Base-by-base conservation (phyloP, 2,888 invertebrate genomes). In the Meiosimyza decipiens region DNA sequence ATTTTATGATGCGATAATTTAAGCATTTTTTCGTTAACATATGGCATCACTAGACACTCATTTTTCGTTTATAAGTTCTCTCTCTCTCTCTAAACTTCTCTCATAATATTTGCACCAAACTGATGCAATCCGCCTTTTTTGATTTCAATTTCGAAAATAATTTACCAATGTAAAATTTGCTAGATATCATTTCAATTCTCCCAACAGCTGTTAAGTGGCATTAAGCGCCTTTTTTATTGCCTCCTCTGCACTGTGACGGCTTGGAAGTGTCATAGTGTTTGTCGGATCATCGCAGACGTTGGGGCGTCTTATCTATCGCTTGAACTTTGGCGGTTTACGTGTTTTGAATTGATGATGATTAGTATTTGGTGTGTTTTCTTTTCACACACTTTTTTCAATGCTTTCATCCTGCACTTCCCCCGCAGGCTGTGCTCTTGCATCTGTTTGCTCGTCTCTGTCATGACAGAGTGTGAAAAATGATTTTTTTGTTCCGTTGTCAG, bases 301-400 rank as follows among this genome's bases (percentile, higher is more conserved):
- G n/a, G 28, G 66, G 40, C 52, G 54, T 66, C 66, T 66, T 54
- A 54, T 40, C 52, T 40, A 22, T 15, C 12, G 11, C 40, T 33
- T 40, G 52, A 40, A 52, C 40, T 66, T 66, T 54, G 16, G 51
- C 54, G 18, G 40, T 54, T 52, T 66, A 33, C 64, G 63, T 63
- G 64, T 40, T 33, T 54, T 52, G 52, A n/a, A 54, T 51, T 40
- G n/a, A 54, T 54, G 33, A 66, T 54, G 15, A 51, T 40, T 40
- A 40, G 40, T 40, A 40, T 33, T 18, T 15, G 11, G 13, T 16
- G n/a, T 7, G 13, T 50, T 47, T 16, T 12, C 18, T 22, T 18
- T 22, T 9, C 63, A 63, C 16, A 18, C 63, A n/a, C 18, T 16
- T 22, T 63, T n/a, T 50, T 6, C 0, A 28, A 28, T 28, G 28